A percentile compares a stretch with the other conserved stretches of the same genome.
Conservation (phyloP, 92 coral and sea anemone species). For the Phenganax marumi region DNA sequence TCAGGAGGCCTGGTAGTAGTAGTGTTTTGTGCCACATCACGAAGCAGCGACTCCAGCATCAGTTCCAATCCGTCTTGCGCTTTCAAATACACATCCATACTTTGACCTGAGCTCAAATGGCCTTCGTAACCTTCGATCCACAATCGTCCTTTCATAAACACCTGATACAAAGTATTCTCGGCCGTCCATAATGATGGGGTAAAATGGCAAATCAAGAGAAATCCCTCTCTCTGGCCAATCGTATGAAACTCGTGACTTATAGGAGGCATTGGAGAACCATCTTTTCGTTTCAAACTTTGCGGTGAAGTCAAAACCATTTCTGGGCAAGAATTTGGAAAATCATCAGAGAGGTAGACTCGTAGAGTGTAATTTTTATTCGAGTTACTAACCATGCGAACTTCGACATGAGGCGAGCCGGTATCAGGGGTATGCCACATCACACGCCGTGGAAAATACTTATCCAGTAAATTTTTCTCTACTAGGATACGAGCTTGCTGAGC, state of each 20-base stretch:
- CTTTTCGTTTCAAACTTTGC: not conserved
- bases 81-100: constrained; percentile 40
- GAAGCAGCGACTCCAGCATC: not conserved
- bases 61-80: not conserved
- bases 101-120: constrained; percentile 30
- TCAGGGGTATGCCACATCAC: constrained; percentile 63
- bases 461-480: constrained; percentile 61
- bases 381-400: constrained; percentile 30
- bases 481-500: constrained; percentile 59
- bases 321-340: constrained; percentile 55
- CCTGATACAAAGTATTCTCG: constrained; percentile 46
- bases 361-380: constrained; percentile 15
- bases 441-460: constrained; percentile 53
- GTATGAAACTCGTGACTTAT: constrained; percentile 11
- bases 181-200: constrained; percentile 29
- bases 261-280: not conserved
- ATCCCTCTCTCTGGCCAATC: constrained; percentile 28
- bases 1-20: not conserved
- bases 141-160: constrained; percentile 51
- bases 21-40: not conserved
- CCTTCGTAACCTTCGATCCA: constrained; percentile 60
- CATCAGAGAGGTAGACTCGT: constrained; percentile 38
- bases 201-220: constrained; percentile 38
- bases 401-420: constrained; percentile 53
- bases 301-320: constrained; percentile 39